Evolutionary conservation across 2,113 vertebrate genomes (phyloP).

Genomic region (Bombycilla garrulus): DNA sequence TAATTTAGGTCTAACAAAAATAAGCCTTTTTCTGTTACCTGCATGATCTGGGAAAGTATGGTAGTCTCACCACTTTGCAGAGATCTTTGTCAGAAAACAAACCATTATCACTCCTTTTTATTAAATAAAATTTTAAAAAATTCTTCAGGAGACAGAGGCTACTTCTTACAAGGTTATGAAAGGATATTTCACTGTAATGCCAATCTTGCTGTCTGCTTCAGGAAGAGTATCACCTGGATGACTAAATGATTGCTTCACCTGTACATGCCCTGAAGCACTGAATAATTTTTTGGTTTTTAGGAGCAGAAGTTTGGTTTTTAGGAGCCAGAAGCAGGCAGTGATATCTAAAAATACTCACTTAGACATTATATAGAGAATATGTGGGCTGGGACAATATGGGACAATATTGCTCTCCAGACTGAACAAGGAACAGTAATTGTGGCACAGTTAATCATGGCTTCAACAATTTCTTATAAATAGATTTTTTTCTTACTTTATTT

Average conservation of each 20-base stretch:
- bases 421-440: neutral
- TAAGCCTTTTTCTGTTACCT: neutral
- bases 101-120: neutral
- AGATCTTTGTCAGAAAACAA: neutral
- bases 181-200: neutral
- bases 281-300: neutral
- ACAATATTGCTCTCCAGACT: neutral
- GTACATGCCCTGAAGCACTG: neutral
- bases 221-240: neutral
- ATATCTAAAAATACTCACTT: neutral
- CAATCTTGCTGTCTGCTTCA: neutral
- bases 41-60: neutral
- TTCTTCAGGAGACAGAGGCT: neutral
- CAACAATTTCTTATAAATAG: neutral
- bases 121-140: neutral
- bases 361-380: neutral
- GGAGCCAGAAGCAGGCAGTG: neutral
- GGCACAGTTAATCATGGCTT: neutral
- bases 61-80: neutral
- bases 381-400: too few species aligned
- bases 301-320: neutral
- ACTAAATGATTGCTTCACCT: neutral
- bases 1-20: neutral
- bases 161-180: neutral
- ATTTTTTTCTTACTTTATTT: neutral